Evolutionary conservation across 2,888 invertebrate species (phyloP).

Genomic region (Trilocha varians): DNA sequence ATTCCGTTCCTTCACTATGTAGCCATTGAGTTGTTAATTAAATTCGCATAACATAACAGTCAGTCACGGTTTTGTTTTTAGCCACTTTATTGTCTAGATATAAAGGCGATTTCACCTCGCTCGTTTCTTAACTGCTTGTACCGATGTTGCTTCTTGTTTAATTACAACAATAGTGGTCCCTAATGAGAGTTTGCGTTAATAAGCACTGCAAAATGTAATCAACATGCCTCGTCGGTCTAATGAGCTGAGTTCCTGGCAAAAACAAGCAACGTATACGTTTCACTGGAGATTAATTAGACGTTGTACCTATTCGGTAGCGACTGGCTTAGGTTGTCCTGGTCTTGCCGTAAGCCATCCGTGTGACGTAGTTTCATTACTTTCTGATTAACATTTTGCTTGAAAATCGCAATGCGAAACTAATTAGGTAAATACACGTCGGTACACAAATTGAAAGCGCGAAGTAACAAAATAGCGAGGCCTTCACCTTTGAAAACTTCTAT

Average conservation of each 20-base stretch:
- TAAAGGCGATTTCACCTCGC: conserved; percentile 39
- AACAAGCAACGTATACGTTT: conserved; percentile 65
- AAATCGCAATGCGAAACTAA: conserved; percentile 24
- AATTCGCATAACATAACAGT: conserved; percentile 56
- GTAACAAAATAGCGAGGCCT: not conserved
- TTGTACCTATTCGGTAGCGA: conserved; percentile 46
- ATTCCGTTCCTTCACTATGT: conserved; percentile 42
- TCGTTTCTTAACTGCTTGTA: conserved; percentile 29
- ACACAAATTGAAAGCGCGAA: conserved; percentile 4
- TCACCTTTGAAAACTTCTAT: conserved; percentile 40
- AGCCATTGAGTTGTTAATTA: conserved; percentile 71
- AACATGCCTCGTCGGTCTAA: conserved; percentile 71
- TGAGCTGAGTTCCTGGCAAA: conserved; percentile 70
- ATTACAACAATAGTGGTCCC: conserved; percentile 72
- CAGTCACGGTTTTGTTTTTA: conserved; percentile 14
- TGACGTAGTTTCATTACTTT: not conserved
- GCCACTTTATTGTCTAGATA: conserved; percentile 26
- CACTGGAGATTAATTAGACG: conserved; percentile 69
- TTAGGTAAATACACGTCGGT: not conserved
- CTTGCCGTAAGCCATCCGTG: conserved; percentile 10
- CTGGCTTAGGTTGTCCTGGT: conserved; percentile 2
- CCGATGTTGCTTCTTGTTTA: conserved; percentile 64
- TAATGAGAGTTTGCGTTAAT: conserved; percentile 73
- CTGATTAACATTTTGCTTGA: conserved; percentile 42
- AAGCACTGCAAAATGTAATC: conserved; percentile 72